phyloP scores from a whole-genome alignment of 64 coral and sea anemone genomes.

The Montipora sp. region DNA sequence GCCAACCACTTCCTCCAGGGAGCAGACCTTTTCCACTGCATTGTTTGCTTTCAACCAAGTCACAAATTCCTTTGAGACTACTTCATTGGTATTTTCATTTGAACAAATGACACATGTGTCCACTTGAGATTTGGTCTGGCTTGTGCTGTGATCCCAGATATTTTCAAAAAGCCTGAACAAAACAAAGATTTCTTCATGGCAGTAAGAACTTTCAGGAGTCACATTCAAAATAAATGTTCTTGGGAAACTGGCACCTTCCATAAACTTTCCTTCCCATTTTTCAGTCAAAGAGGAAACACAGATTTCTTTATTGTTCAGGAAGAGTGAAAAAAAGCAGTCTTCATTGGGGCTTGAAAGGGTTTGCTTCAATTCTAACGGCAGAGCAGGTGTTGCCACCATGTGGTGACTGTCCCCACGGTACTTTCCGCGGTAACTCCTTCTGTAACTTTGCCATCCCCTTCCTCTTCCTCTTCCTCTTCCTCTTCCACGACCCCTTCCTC shows the following conservation, averaged over 20 bases:
- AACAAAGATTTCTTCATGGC: constrained; percentile 22
- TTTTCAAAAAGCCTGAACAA: constrained; percentile 23
- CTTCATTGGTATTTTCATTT: neutral
- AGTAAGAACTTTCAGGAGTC: neutral
- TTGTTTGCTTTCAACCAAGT: neutral
- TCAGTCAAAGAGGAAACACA: neutral
- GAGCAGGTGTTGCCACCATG: neutral
- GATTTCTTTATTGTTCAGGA: constrained; percentile 19
- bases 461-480: constrained; percentile 4
- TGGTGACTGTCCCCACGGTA: neutral
- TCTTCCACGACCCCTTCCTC: neutral
- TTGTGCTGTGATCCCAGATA: neutral
- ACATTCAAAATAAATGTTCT: constrained; percentile 66
- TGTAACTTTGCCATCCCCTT: neutral
- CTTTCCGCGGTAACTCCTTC: neutral
- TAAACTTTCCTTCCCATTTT: constrained; percentile 54
- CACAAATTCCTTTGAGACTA: constrained; percentile 32
- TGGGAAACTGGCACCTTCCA: constrained; percentile 51
- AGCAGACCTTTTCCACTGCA: neutral
- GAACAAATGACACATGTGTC: neutral
- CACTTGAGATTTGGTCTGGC: constrained; percentile 1
- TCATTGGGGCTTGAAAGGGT: no score
- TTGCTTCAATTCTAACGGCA: neutral
- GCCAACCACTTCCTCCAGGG: constrained; percentile 25
- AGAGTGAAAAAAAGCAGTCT: neutral